A percentile compares a stretch with the other conserved stretches of the same genome.
Evolutionary conservation across 1,140 invertebrate species (phyloP).

Genomic region (Leptopilina boulardi): DNA sequence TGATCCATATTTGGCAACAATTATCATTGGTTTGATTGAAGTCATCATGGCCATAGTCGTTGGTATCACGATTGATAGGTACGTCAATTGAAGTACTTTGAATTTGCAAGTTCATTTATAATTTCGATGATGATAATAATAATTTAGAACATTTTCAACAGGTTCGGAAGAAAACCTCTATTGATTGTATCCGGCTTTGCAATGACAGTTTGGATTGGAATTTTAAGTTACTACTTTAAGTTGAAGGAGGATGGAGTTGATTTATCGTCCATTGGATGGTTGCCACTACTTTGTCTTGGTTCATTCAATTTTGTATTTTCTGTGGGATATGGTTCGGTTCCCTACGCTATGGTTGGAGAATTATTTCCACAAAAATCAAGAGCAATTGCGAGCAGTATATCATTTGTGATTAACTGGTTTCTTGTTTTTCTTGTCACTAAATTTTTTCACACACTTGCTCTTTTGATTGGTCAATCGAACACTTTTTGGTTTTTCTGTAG

Average conservation of each 20-base stretch:
- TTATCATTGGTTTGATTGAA: conserved; percentile 81
- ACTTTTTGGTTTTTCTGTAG: conserved; percentile 80
- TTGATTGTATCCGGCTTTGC: conserved; percentile 76
- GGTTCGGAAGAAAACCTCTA: conserved; percentile 79
- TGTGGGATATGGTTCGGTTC: conserved; percentile 83
- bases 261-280: conserved; percentile 69
- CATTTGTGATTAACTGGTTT: conserved; percentile 76
- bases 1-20: conserved; percentile 78
- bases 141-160: conserved; percentile 64
- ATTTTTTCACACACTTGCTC: conserved; percentile 74
- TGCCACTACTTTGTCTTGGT: conserved; percentile 71
- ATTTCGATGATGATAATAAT: conserved; percentile 47
- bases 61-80: conserved; percentile 77
- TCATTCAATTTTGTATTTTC: conserved; percentile 74
- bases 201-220: conserved; percentile 76
- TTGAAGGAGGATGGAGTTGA: conserved; percentile 68
- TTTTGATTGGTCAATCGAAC: conserved; percentile 73
- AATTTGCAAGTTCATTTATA: background rate
- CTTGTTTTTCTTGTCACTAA: conserved; percentile 76
- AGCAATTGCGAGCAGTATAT: conserved; percentile 78
- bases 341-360: conserved; percentile 83
- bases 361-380: conserved; percentile 81
- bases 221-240: conserved; percentile 78
- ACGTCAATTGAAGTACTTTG: background rate
- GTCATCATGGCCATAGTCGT: conserved; percentile 77